A percentile compares a stretch with the other conserved stretches of the same genome.
These are phyloP conservation scores for Coelinius sp. DNA, from an alignment of 2,888 invertebrate genomes.

Conservation along the genomic window DNA sequence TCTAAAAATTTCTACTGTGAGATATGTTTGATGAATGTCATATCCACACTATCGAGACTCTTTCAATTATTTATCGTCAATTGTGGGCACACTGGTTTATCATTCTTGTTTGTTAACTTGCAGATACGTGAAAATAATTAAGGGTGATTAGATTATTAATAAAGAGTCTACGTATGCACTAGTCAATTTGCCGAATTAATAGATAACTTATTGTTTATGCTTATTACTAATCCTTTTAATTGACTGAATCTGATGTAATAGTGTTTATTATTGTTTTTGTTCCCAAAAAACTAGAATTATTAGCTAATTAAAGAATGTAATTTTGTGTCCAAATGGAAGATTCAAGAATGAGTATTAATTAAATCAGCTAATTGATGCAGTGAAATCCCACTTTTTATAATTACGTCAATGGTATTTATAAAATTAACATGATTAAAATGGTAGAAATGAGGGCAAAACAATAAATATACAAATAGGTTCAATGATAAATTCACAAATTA, in stretches of 20 bases:
- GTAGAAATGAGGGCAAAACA: background rate
- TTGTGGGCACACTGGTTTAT: conserved; percentile 16
- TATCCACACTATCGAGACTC: background rate
- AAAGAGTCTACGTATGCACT: background rate
- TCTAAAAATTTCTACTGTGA: background rate
- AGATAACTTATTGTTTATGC: conserved; percentile 2
- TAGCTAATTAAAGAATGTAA: background rate
- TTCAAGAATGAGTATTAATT: no score
- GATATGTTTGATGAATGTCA: background rate
- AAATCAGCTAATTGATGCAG: no score
- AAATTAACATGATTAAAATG: background rate
- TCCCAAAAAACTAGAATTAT: conserved; percentile 16
- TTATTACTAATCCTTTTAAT: conserved; percentile 16
- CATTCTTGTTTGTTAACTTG: background rate
- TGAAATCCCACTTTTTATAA: no score
- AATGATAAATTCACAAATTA: background rate
- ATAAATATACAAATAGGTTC: background rate
- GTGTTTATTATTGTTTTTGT: background rate
- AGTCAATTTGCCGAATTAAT: conserved; percentile 1
- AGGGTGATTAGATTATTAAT: background rate
- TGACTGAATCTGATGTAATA: conserved; percentile 19
- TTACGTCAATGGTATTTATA: no score
- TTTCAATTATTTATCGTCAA: background rate
- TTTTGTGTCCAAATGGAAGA: no score
- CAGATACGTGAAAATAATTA: conserved; percentile 9